Evolutionary conservation across 2,797 vertebrate genomes (phyloP).

Genomic region (Fratercula arctica): DNA sequence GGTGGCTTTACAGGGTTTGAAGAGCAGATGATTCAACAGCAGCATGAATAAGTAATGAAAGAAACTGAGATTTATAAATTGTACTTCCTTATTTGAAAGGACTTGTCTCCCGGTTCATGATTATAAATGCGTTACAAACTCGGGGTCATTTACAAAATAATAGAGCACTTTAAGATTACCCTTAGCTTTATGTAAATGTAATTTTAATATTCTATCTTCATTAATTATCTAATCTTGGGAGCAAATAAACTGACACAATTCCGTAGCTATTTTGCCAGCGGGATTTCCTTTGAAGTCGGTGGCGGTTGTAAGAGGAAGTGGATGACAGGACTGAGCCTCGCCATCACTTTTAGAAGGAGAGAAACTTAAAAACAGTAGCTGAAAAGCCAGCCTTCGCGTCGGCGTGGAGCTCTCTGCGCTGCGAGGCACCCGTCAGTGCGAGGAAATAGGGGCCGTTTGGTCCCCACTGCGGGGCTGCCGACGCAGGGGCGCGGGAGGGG

Average conservation of each 20-base stretch:
- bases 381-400: background rate
- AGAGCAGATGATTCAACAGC: background rate
- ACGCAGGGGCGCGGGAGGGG: fast-evolving
- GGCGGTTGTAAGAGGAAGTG: background rate
- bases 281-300: constrained; percentile 55
- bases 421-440: background rate
- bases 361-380: background rate
- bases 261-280: constrained; percentile 44
- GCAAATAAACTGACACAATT: constrained; percentile 61
- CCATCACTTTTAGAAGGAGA: background rate
- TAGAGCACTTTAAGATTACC: background rate
- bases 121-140: background rate
- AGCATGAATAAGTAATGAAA: background rate
- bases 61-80: background rate
- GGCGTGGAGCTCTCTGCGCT: background rate
- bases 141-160: background rate
- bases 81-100: background rate
- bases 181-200: constrained; percentile 41
- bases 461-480: background rate
- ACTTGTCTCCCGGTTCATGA: background rate
- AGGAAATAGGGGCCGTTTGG: background rate
- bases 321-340: constrained; percentile 8
- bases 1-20: background rate
- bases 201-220: constrained; percentile 42
- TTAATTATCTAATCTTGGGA: constrained; percentile 57